phyloP scores from a whole-genome alignment of 2,797 vertebrate genomes.

The Antennarius maculatus region DNA sequence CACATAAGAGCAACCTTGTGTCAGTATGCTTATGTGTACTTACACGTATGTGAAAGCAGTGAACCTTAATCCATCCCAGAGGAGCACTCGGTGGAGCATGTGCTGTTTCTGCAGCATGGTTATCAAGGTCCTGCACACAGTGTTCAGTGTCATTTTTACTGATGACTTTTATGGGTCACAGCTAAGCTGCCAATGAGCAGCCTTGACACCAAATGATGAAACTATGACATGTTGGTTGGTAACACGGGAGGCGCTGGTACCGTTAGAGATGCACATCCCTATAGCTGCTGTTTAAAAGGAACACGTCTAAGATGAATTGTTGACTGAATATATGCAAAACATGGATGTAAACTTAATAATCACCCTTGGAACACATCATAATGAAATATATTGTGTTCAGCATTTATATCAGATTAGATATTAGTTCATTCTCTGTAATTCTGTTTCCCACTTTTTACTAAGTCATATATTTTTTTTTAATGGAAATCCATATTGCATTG shows the following conservation, averaged over 20 bases:
- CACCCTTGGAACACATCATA: slow-evolving; percentile 7
- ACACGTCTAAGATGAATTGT: slow-evolving; percentile 37
- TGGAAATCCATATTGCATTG: slow-evolving; percentile 19
- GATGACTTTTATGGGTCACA: slow-evolving; percentile 61
- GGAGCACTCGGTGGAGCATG: slow-evolving; percentile 71
- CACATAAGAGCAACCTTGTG: slow-evolving; percentile 33
- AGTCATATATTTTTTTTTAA: slow-evolving; percentile 39
- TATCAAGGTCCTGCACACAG: slow-evolving; percentile 50
- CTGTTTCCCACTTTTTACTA: slow-evolving; percentile 18
- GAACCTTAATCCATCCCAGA: slow-evolving; percentile 67
- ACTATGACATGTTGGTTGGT: slow-evolving; percentile 59
- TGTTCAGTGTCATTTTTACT: slow-evolving; percentile 58
- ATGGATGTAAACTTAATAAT: slow-evolving; percentile 18
- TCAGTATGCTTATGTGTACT: slow-evolving; percentile 36
- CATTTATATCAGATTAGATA: slow-evolving; percentile 40
- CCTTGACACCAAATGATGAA: slow-evolving; percentile 71
- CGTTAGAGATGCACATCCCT: slow-evolving; percentile 27
- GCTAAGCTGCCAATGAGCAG: slow-evolving; percentile 56
- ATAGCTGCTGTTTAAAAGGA: slow-evolving; percentile 23
- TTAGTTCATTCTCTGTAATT: slow-evolving; percentile 5
- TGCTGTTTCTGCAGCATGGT: slow-evolving; percentile 47
- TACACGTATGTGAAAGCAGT: slow-evolving; percentile 49
- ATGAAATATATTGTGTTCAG: slow-evolving; percentile 30
- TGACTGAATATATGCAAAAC: slow-evolving; percentile 18
- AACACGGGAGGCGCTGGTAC: slow-evolving; percentile 21